A percentile compares a stretch with the other conserved stretches of the same genome.
Evolutionary conservation across 1,140 invertebrate species (phyloP).

Genomic region (Oedothorax gibbosus): DNA sequence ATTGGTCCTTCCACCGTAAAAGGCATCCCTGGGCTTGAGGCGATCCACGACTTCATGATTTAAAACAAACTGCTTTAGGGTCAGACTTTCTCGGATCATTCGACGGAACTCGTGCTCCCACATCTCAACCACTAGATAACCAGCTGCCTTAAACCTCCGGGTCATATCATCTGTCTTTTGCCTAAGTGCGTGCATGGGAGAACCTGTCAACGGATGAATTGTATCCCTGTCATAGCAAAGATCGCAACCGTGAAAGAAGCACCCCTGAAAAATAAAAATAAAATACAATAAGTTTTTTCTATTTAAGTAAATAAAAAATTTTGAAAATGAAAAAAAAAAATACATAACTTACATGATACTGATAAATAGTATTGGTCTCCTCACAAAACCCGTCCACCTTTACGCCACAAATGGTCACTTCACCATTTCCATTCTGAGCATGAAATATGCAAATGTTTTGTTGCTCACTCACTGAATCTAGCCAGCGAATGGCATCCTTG

Average conservation of each 20-base stretch:
- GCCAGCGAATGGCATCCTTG: background rate
- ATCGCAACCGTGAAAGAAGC: background rate
- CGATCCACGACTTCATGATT: background rate
- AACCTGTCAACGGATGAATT: background rate
- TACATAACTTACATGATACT: background rate
- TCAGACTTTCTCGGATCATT: background rate
- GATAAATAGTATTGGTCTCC: background rate
- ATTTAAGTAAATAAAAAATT: background rate
- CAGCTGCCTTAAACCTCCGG: background rate
- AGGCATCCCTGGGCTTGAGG: background rate
- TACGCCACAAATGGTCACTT: background rate
- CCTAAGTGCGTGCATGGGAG: background rate
- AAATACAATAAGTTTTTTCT: background rate
- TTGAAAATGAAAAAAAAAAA: background rate
- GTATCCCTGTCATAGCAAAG: background rate
- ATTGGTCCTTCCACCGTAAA: background rate
- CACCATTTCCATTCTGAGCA: background rate
- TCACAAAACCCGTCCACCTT: background rate
- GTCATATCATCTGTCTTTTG: background rate
- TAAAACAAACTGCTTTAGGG: background rate
- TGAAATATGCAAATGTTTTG: conserved; percentile 30
- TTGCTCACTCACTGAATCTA: conserved; percentile 15
- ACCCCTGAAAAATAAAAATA: background rate
- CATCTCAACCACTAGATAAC: background rate
- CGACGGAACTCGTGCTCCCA: background rate